Percentiles rank a stretch among this genome's conserved stretches.
These are phyloP conservation scores for Limnephilus rhombicus DNA, from an alignment of 2,888 invertebrate genomes.

Conservation along the genomic window DNA sequence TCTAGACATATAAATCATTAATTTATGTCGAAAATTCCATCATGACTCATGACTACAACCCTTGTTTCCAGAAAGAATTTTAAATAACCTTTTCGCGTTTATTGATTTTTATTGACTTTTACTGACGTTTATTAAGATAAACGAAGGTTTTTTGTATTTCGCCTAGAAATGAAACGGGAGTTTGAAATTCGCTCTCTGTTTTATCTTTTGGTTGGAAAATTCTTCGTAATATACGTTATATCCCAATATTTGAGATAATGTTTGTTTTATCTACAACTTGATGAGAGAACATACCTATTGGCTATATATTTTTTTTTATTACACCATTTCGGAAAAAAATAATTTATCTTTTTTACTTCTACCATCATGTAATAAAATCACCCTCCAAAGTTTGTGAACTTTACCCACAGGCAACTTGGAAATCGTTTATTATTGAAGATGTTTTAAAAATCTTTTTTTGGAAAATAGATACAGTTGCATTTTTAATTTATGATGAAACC, in stretches of 20 bases:
- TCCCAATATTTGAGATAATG: not conserved
- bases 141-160: not conserved
- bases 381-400: no score
- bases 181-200: not conserved
- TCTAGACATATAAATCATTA: not conserved
- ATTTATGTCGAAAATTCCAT: not conserved
- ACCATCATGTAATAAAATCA: no score
- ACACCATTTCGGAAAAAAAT: no score
- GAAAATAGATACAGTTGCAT: no score
- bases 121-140: conserved; percentile 28
- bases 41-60: not conserved
- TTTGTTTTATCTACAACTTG: not conserved
- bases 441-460: no score
- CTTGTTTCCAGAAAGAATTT: not conserved
- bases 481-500: no score
- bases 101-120: conserved; percentile 10
- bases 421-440: no score
- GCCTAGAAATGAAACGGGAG: not conserved
- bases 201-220: not conserved
- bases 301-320: no score
- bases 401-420: no score
- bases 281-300: not conserved
- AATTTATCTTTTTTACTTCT: no score
- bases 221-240: not conserved
- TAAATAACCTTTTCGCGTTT: not conserved